phyloP scores from a whole-genome alignment of 2,797 vertebrate genomes.

The Scyliorhinus canicula region DNA sequence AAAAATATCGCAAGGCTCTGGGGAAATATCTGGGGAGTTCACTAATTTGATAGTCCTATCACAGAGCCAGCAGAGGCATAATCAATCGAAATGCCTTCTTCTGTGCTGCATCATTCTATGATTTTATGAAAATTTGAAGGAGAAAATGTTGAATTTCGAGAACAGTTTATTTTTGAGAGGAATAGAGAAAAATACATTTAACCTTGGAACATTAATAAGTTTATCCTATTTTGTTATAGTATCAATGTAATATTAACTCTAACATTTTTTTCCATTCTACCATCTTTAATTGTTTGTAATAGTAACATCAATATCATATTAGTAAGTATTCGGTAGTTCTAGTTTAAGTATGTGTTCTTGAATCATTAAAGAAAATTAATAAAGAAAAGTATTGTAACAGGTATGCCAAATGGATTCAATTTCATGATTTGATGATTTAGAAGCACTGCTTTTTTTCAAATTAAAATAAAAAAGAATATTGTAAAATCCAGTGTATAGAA shows the following conservation, averaged over 20 bases:
- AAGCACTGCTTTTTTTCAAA: neutral
- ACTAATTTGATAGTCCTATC: neutral
- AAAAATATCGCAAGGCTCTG: neutral
- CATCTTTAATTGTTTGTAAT: conserved; percentile 35
- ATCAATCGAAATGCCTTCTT: neutral
- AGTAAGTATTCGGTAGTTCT: neutral
- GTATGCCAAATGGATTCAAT: conserved; percentile 3
- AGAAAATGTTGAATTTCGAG: conserved; percentile 9
- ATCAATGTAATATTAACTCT: neutral
- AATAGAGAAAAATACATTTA: conserved; percentile 17
- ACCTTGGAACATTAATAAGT: conserved; percentile 11
- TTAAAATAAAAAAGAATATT: conserved; percentile 8
- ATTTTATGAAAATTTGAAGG: neutral
- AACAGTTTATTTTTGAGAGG: conserved; percentile 5
- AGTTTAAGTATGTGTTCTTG: conserved; percentile 10
- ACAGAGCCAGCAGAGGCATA: neutral
- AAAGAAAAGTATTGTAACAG: conserved; percentile 27
- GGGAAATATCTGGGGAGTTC: neutral
- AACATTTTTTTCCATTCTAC: neutral
- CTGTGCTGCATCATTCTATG: neutral
- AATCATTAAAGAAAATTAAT: conserved; percentile 22
- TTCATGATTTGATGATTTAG: conserved; percentile 24
- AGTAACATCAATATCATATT: neutral
- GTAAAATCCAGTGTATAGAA: conserved; percentile 32
- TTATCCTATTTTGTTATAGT: neutral